These are phyloP conservation scores for Sesia bembeciformis DNA, from an alignment of 2,888 invertebrate species.

Conservation along the genomic window DNA sequence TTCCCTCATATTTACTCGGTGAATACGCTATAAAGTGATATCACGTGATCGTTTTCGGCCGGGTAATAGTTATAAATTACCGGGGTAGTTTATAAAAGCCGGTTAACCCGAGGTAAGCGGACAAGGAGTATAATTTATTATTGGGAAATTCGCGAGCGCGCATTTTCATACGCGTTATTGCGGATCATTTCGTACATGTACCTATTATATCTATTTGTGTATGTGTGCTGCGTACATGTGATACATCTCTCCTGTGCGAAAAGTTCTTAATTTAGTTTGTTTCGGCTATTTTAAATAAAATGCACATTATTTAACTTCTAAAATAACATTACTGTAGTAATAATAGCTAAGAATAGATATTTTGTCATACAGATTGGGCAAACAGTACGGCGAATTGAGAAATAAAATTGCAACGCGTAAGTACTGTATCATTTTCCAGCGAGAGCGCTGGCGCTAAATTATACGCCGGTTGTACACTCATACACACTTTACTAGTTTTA, in stretches of 20 bases:
- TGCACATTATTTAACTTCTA: too few relatives aligned
- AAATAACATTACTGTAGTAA: too few relatives aligned
- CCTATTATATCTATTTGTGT: constrained; percentile 2
- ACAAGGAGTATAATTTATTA: constrained; percentile 72
- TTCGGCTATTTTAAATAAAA: too few relatives aligned
- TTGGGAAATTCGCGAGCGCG: constrained; percentile 63
- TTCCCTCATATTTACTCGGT: constrained; percentile 64
- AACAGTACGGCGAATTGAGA: too few relatives aligned
- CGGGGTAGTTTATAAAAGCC: constrained; percentile 73
- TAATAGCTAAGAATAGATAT: too few relatives aligned
- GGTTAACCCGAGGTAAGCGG: constrained; percentile 73
- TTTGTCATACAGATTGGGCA: too few relatives aligned
- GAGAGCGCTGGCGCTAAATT: too few relatives aligned
- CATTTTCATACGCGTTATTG: constrained; percentile 53
- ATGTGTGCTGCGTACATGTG: constrained; percentile 7
- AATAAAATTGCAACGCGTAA: too few relatives aligned
- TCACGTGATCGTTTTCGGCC: constrained; percentile 69
- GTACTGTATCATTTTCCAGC: too few relatives aligned
- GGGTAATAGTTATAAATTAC: constrained; percentile 75
- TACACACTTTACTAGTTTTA: too few relatives aligned
- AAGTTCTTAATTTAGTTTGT: too few relatives aligned
- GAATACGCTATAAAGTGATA: constrained; percentile 73
- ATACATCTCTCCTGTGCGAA: background rate
- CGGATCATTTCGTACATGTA: constrained; percentile 30
- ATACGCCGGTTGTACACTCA: too few relatives aligned